A percentile compares a stretch with the other conserved stretches of the same genome.
phyloP scores from a whole-genome alignment of 2,113 vertebrate genomes.

The Archocentrus centrarchus region DNA sequence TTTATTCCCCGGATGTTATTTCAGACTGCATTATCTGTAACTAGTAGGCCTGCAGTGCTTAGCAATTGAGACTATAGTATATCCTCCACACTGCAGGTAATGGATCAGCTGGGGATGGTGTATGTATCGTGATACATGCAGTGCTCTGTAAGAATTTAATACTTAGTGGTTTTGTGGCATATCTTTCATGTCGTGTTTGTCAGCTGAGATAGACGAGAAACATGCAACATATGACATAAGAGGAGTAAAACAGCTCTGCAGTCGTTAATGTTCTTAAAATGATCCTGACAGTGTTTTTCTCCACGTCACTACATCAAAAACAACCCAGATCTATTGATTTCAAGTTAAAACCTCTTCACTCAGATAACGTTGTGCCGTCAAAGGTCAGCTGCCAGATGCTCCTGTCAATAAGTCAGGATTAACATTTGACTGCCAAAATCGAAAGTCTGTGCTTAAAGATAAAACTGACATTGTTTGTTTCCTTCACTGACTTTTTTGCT shows the following conservation, averaged over 20 bases:
- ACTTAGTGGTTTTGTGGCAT: neutral
- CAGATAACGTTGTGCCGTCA: neutral
- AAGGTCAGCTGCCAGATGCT: neutral
- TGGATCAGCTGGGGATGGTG: neutral
- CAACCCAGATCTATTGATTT: neutral
- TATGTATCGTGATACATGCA: neutral
- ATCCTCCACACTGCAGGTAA: neutral
- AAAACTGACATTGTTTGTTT: neutral
- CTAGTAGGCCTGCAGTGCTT: too few species aligned
- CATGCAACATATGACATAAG: neutral
- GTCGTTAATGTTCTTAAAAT: neutral
- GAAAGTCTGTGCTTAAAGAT: neutral
- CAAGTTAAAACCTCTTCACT: neutral
- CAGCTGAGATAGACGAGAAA: neutral
- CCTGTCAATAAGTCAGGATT: neutral
- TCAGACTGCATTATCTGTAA: neutral
- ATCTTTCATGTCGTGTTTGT: neutral
- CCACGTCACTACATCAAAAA: neutral
- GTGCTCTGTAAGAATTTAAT: neutral
- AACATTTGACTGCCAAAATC: neutral
- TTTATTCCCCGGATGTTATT: neutral
- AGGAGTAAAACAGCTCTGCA: neutral
- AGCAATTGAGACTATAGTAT: neutral
- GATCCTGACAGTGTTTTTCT: neutral
- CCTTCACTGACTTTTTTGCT: neutral